Evolutionary conservation across 2,113 vertebrate species (phyloP).

Genomic region (Ranitomeya imitator): DNA sequence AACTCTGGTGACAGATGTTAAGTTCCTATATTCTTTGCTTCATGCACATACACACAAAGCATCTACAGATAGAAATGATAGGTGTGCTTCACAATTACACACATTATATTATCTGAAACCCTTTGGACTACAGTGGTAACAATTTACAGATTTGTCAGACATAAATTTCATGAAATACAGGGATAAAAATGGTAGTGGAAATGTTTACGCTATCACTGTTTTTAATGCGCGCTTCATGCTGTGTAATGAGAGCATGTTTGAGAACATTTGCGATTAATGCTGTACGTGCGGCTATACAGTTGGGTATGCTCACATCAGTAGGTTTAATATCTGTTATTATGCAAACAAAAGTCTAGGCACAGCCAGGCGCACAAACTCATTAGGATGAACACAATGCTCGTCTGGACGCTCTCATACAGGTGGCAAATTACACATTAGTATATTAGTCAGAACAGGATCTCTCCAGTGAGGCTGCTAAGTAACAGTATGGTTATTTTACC

Average conservation of each 20-base stretch:
- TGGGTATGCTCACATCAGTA: background rate
- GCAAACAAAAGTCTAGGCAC: constrained; percentile 13
- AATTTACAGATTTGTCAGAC: background rate
- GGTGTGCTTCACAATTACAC: background rate
- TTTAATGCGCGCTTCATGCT: background rate
- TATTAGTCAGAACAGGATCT: constrained; percentile 15
- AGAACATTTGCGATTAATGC: constrained; percentile 5
- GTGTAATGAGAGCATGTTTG: background rate
- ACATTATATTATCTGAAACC: background rate
- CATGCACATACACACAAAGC: too few species aligned
- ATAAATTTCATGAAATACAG: background rate
- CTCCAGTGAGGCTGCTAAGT: constrained; percentile 21
- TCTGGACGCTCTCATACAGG: constrained; percentile 26
- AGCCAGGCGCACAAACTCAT: constrained; percentile 9
- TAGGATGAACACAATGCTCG: constrained; percentile 32
- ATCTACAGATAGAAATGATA: too few species aligned
- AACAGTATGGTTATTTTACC: constrained; percentile 47
- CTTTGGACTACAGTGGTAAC: background rate
- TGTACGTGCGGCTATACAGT: background rate
- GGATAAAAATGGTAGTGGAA: background rate
- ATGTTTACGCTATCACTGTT: background rate
- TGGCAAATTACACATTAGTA: constrained; percentile 48
- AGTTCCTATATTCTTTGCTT: too few species aligned
- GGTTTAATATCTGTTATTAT: constrained; percentile 21
- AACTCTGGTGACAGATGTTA: too few species aligned